These are phyloP conservation scores for Ctenopoma multispine DNA, from an alignment of 2,797 vertebrate species.

Conservation along the genomic window DNA sequence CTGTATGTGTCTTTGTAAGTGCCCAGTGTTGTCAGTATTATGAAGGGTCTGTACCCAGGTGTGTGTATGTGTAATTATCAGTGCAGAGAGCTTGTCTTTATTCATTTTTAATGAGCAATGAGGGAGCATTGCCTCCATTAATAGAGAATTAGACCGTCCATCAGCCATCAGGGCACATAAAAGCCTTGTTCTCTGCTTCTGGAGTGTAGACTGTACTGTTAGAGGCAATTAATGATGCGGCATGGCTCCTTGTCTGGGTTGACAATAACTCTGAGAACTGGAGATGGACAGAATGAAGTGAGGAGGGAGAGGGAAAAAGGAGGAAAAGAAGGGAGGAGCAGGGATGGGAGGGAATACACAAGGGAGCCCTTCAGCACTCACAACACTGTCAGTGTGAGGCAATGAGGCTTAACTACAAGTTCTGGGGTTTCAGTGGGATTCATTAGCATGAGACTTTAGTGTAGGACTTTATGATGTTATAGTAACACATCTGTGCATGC, in stretches of 20 bases:
- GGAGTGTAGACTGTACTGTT: slow-evolving; percentile 51
- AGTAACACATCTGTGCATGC: slow-evolving; percentile 35
- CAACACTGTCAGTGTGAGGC: slow-evolving; percentile 71
- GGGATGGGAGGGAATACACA: slow-evolving; percentile 37
- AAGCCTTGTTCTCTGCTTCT: slow-evolving; percentile 68
- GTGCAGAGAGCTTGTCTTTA: slow-evolving; percentile 81
- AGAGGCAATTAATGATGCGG: slow-evolving; percentile 71
- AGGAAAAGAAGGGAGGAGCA: slow-evolving; percentile 13
- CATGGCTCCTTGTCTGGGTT: slow-evolving; percentile 57
- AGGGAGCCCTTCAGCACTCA: slow-evolving; percentile 72
- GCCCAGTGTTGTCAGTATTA: slow-evolving; percentile 54
- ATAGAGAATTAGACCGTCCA: slow-evolving; percentile 84
- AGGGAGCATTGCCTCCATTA: slow-evolving; percentile 82
- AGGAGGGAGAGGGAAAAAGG: slow-evolving; percentile 20
- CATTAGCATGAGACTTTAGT: slow-evolving; percentile 76
- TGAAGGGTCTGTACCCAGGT: slow-evolving; percentile 59
- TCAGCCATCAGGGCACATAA: slow-evolving; percentile 75
- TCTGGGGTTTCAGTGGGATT: slow-evolving; percentile 74
- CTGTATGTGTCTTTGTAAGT: slow-evolving; percentile 48
- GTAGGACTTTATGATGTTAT: slow-evolving; percentile 54
- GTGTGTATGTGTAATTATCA: slow-evolving; percentile 78
- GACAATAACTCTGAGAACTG: slow-evolving; percentile 63
- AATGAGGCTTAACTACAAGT: slow-evolving; percentile 75
- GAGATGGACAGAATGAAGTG: slow-evolving; percentile 64
- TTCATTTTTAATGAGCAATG: slow-evolving; percentile 87